These are phyloP conservation scores for Acholoe squamosa DNA, from an alignment of 2,888 invertebrate species.

Conservation along the genomic window DNA sequence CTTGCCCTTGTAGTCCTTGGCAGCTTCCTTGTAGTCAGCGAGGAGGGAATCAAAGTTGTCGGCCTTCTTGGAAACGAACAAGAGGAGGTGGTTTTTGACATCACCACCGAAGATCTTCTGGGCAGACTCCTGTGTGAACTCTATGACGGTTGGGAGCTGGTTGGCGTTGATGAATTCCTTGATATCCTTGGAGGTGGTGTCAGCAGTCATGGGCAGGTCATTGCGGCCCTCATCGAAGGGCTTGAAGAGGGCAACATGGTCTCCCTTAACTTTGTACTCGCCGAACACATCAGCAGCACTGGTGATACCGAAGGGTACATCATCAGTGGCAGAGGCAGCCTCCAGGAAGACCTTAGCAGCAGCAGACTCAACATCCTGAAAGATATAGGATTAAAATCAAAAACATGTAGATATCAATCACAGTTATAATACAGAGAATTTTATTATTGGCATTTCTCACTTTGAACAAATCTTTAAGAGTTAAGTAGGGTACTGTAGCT, in stretches of 20 bases:
- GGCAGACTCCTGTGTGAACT: slow-evolving; percentile 98
- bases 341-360: slow-evolving; percentile 92
- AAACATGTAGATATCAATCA: too few species aligned
- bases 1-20: slow-evolving; percentile 94
- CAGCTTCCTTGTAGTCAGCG: slow-evolving; percentile 91
- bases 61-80: slow-evolving; percentile 93
- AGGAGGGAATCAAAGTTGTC: slow-evolving; percentile 91
- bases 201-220: slow-evolving; percentile 84
- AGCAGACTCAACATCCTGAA: slow-evolving; percentile 88
- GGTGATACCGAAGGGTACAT: slow-evolving; percentile 94
- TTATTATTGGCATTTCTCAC: too few species aligned
- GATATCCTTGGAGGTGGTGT: slow-evolving; percentile 86
- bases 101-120: slow-evolving; percentile 99
- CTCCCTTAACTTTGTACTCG: slow-evolving; percentile 91
- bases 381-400: not conserved
- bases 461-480: too few species aligned
- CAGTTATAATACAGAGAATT: too few species aligned
- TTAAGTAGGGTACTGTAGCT: too few species aligned
- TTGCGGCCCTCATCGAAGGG: slow-evolving; percentile 85
- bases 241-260: slow-evolving; percentile 94
- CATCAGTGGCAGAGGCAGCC: slow-evolving; percentile 92
- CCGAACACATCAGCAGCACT: slow-evolving; percentile 90
- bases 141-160: slow-evolving; percentile 94
- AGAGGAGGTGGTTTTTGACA: slow-evolving; percentile 96
- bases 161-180: slow-evolving; percentile 93